Evolutionary conservation across 2,113 vertebrate genomes (phyloP), one percentile per base, ranked within the genome.

Genomic region (Prochilodus magdalenae): DNA sequence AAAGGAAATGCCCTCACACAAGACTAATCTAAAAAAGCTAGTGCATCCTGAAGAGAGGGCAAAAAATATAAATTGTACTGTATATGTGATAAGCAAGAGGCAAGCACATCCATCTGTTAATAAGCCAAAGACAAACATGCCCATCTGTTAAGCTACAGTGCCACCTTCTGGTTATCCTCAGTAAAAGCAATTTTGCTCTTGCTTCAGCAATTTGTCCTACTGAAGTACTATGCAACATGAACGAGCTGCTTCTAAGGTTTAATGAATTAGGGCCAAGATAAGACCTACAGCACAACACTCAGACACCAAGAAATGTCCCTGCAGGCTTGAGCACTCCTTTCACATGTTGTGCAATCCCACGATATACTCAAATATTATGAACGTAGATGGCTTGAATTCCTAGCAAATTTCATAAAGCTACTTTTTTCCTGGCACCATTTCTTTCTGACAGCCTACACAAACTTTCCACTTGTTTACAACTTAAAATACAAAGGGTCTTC

Each of bases 361-460:
- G 13, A 51, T 16, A 59, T 11, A 49, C 29, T 57, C 22, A 57
- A 70, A 79, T 69, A 47, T 49, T 47, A 79, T 44, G 51, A 44
- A 69, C 47, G 53, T 27, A 53, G 76, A 40, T 24, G 20, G 55
- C 53, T 30, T 70, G 51, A 36, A 20, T 47, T 24, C 60, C 22
- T 55, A 72, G 55, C 24, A 53, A 49, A n/a, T 79, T 65, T 44
- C 20, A 71, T 30, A 62, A 57, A 65, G 36, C 29, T 51, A 81
- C n/a, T 33, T 49, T 36, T 81, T 81, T 80, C 74, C 83, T 85
- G 79, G 79, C 74, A 77, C 4, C 18, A 16, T 8, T 5, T 66
- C 33, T 47, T 40, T 44, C 3, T 69, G 60, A 77, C 57, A 27
- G 13, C 26, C 70, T 49, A n/a, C 24, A 59, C 18, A 10, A 73